phyloP scores from a whole-genome alignment of 2,888 invertebrate species.

The Micoletzkya japonica region DNA sequence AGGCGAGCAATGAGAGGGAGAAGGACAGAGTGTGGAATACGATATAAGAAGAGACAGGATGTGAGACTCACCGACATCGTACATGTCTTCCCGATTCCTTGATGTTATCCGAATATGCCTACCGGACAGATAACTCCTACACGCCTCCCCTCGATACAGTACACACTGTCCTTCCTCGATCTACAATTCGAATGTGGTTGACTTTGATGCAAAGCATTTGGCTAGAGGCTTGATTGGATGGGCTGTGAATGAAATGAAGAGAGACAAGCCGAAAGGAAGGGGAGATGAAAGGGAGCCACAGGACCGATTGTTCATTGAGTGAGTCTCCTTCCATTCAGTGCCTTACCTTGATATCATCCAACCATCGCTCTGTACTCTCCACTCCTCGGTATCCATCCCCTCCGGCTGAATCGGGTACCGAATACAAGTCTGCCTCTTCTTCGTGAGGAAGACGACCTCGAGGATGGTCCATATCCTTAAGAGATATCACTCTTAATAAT shows the following conservation, averaged over 20 bases:
- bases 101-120: conserved; percentile 58
- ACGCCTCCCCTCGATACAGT: conserved; percentile 60
- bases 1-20: conserved; percentile 15
- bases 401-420: conserved; percentile 55
- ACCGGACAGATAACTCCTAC: conserved; percentile 54
- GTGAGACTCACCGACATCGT: conserved; percentile 53
- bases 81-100: conserved; percentile 61
- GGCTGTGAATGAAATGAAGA: too few relatives aligned
- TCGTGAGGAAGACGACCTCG: conserved; percentile 53
- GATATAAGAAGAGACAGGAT: not conserved
- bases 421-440: conserved; percentile 46
- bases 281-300: too few relatives aligned
- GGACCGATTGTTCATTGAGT: too few relatives aligned
- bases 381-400: conserved; percentile 52
- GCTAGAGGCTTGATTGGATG: too few relatives aligned
- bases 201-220: not conserved
- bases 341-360: conserved; percentile 50
- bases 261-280: too few relatives aligned
- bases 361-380: conserved; percentile 53
- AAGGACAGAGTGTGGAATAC: not conserved
- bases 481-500: too few relatives aligned
- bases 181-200: conserved; percentile 11
- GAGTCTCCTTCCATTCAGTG: too few relatives aligned
- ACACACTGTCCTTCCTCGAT: conserved; percentile 60
- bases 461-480: conserved; percentile 28